phyloP scores from a whole-genome alignment of 2,797 vertebrate species.

The Pelochelys cantorii region DNA sequence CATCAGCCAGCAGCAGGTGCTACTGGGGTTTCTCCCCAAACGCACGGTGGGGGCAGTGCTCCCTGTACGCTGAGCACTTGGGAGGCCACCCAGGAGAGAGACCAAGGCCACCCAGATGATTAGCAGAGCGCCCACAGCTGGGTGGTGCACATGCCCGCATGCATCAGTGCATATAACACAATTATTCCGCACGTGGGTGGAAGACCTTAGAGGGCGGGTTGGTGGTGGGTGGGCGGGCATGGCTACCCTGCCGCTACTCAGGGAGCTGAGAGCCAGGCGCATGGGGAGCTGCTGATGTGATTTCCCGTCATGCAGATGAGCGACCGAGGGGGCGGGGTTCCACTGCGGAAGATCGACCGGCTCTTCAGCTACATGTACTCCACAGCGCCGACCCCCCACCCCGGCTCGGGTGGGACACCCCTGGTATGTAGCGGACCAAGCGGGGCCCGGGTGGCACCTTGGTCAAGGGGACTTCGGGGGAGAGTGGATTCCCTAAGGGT shows the following conservation, averaged over 20 bases:
- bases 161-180: too few relatives aligned
- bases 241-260: too few relatives aligned
- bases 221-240: too few relatives aligned
- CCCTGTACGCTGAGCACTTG: too few relatives aligned
- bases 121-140: too few relatives aligned
- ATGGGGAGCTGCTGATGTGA: fast-evolving
- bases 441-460: not conserved
- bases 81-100: too few relatives aligned
- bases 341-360: conserved; percentile 91
- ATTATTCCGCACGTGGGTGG: too few relatives aligned
- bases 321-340: conserved; percentile 91
- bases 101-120: too few relatives aligned
- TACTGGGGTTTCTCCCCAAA: not conserved
- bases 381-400: conserved; percentile 90
- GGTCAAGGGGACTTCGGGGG: not conserved
- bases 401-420: conserved; percentile 84
- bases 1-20: not conserved
- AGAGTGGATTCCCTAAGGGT: not conserved
- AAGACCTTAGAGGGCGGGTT: too few relatives aligned
- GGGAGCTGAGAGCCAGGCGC: not conserved
- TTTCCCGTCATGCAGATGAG: conserved; percentile 84
- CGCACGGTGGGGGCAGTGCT: too few relatives aligned
- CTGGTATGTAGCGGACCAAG: conserved; percentile 79
- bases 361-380: conserved; percentile 98
- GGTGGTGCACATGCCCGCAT: too few relatives aligned